Conservation (phyloP, 1,140 invertebrate species). For the Platorchestia sp. region DNA sequence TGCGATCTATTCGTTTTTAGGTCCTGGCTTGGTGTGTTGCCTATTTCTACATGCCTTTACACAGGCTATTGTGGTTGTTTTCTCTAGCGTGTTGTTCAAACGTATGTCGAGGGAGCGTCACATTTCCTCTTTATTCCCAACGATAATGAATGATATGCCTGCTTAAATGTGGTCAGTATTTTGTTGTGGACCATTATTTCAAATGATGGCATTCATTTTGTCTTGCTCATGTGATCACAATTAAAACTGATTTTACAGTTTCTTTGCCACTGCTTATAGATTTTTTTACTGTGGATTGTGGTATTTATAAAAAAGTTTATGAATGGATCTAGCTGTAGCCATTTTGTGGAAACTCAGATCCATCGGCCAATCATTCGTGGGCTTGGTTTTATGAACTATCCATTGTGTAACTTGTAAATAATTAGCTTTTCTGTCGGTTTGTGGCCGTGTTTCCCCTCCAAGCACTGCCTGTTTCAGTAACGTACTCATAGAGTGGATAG, state of each 20-base stretch:
- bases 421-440: neutral
- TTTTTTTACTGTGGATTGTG: conserved; percentile 47
- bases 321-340: conserved; percentile 27
- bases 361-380: conserved; percentile 40
- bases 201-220: conserved; percentile 34
- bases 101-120: neutral
- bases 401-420: neutral
- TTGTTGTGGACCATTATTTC: conserved; percentile 31
- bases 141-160: conserved; percentile 39
- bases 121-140: neutral
- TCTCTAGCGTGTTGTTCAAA: conserved; percentile 33
- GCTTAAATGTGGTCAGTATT: conserved; percentile 46
- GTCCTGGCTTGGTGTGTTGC: conserved; percentile 26
- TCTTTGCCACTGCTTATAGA: conserved; percentile 34
- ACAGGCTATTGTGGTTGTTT: conserved; percentile 1
- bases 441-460: conserved; percentile 43
- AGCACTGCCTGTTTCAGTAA: conserved; percentile 42
- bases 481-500: conserved; percentile 7
- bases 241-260: conserved; percentile 24
- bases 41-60: conserved; percentile 22
- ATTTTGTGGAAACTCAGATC: conserved; percentile 33
- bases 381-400: conserved; percentile 6
- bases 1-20: conserved; percentile 23
- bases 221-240: neutral
- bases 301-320: conserved; percentile 43